Base-by-base conservation (phyloP, 2,888 invertebrate genomes). In the Eurytoma adleriae region DNA sequence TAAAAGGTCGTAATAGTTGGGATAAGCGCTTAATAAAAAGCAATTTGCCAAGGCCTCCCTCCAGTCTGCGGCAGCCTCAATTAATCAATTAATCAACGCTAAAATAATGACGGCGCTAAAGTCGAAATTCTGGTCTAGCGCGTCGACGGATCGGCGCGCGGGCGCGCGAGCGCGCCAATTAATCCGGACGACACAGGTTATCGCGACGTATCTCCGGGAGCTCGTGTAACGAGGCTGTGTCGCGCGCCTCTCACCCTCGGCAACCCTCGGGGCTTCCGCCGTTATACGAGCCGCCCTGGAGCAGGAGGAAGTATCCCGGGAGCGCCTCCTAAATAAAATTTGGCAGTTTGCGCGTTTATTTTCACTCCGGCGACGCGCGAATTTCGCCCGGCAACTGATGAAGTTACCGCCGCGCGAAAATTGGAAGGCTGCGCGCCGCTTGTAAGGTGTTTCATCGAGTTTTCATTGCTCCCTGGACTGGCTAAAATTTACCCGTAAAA, bases 151-250 rank as follows among this genome's bases (percentile, higher is more conserved):
- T 3, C 54, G 54, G 54, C 48, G 50, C 67, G 30, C 57, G 24
- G 27, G 50, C 67, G 54, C 48, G 50, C 67, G 30, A 48, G 24
- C 48, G 50, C 67, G 30, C 57, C 76, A 76, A 76, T 69, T 76
- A 69, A 69, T 76, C 61, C 61, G 61, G 27, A 50, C 59, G 67
- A 75, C 67, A 69, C n/a, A 50, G 67, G 59, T 75, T 75, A 67
- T 67, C 67, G 10, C 67, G 67, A 62, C 54, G 18, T 59, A 67
- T 64, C 50, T 13, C 24, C 20, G 27, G 62, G 12, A 2, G 24
- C n/a, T 48, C 3, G 48, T 50, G n/a, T 67, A 75, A 67, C 67
- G 67, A 74, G 74, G 56, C 13, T 13, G n/a, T 50, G 52, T 59
- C 59, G 3, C 54, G 3, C 56, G n/a, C 30, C 64, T 16, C 40